Conservation (phyloP, 2,888 invertebrate species). For the Plebejus argus region DNA sequence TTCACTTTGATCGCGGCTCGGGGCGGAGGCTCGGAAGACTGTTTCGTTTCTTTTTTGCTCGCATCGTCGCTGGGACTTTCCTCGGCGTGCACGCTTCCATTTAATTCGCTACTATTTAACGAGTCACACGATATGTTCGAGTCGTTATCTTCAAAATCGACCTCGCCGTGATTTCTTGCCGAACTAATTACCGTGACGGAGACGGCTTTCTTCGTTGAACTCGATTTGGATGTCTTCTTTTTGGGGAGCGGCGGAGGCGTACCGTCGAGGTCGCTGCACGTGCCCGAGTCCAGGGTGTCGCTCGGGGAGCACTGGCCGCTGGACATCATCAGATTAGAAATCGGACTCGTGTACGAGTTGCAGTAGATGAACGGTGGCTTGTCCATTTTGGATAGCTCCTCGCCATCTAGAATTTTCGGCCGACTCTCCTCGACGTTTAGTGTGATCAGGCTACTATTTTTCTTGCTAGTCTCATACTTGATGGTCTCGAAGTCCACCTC, state of each 20-base stretch:
- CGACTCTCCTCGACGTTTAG: conserved; percentile 78
- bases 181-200: conserved; percentile 80
- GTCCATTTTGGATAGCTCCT: conserved; percentile 68
- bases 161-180: conserved; percentile 82
- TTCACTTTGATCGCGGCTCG: conserved; percentile 59
- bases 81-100: conserved; percentile 75
- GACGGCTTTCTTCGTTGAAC: conserved; percentile 74
- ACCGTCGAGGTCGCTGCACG: conserved; percentile 90
- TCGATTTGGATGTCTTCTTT: conserved; percentile 81
- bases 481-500: conserved; percentile 69
- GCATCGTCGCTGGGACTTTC: conserved; percentile 70
- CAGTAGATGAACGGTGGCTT: conserved; percentile 83
- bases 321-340: conserved; percentile 83
- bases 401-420: conserved; percentile 76
- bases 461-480: conserved; percentile 65
- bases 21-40: conserved; percentile 59
- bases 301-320: conserved; percentile 92
- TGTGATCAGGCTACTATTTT: conserved; percentile 80
- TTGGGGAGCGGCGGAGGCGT: conserved; percentile 86
- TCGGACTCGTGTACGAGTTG: conserved; percentile 78
- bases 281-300: conserved; percentile 91
- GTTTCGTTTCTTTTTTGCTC: conserved; percentile 68
- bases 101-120: conserved; percentile 86
- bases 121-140: conserved; percentile 92
- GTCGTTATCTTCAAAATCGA: conserved; percentile 87